Evolutionary conservation across 2,888 invertebrate species (phyloP), one percentile per base, ranked within the genome.

Genomic region (Lasioglossum vierecki): DNA sequence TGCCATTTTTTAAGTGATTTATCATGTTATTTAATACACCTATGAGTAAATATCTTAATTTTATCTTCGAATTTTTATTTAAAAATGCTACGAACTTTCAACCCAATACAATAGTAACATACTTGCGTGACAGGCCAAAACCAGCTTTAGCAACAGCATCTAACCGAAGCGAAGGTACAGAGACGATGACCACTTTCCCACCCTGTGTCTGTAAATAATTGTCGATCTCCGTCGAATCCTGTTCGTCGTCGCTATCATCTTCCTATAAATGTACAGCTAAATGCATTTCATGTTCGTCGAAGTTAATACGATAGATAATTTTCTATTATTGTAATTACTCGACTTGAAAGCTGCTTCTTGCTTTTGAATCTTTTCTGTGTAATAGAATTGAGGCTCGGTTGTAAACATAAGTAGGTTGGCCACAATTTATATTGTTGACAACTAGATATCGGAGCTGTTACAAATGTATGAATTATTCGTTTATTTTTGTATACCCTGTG

Each of bases 111-210:
- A 49, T 30, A 49, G 66, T 89, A 84, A 93, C 96, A 95, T 95
- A 97, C 97, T 97, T 97, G 93, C 98, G 96, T 53, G 98, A 96
- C 80, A 98, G 95, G 80, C 96, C 96, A 22, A 98, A 95, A 30
- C 96, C 97, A 60, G 96, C 95, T 95, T 97, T 98, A 1, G 98
- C 90, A 77, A 98, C 93, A 1, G 96, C 95, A 95, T 98, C 98
- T 1, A 97, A 95, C 90, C 98, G 96, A 91, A 97, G 94, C 0
- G 98, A 97, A 81, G 96, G 96, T 11, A 97, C 95, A 84, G 95
- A 96, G 30, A 96, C 95, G 92, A 96, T 96, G 0, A 97, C 92
- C 26, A 97, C 94, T 95, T 97, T 97, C 0, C 97, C 97, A 92
- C 97, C 96, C 90, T 96, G 96, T 84, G 96, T 95, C 49, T 96